Evolutionary conservation across 2,113 vertebrate genomes (phyloP).

Genomic region (Variabilichromis moorii): DNA sequence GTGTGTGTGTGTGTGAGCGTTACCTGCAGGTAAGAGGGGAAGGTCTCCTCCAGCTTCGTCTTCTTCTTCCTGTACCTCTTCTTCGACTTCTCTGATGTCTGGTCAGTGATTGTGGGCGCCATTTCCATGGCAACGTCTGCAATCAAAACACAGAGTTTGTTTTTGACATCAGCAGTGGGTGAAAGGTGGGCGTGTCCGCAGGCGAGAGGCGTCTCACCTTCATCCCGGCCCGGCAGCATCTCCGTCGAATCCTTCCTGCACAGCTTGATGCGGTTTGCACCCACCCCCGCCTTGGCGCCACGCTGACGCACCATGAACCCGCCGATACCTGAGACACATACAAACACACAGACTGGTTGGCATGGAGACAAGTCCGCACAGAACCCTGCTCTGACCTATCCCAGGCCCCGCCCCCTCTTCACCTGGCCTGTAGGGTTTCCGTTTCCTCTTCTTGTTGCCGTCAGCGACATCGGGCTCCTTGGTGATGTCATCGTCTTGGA

Average conservation of each 20-base stretch:
- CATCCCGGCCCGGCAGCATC: conserved; percentile 71
- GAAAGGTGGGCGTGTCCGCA: background rate
- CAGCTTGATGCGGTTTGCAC: conserved; percentile 82
- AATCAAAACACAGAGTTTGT: background rate
- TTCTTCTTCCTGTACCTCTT: conserved; percentile 97
- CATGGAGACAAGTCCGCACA: background rate
- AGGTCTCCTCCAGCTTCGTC: conserved; percentile 92
- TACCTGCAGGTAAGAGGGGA: conserved; percentile 95
- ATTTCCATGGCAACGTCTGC: conserved; percentile 77
- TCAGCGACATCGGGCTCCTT: conserved; percentile 77
- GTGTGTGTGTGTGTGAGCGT: accelerated
- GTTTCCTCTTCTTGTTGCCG: conserved; percentile 86
- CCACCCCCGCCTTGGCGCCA: conserved; percentile 83
- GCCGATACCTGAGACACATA: conserved; percentile 80
- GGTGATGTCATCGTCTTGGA: conserved; percentile 70
- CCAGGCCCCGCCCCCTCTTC: background rate
- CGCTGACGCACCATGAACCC: conserved; percentile 98
- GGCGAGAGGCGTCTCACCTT: conserved; percentile 66
- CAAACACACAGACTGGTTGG: background rate
- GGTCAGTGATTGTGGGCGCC: conserved; percentile 61
- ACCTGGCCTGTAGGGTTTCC: conserved; percentile 93
- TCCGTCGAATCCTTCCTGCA: conserved; percentile 82
- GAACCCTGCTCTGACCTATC: background rate
- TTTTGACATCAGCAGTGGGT: background rate
- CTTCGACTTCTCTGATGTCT: conserved; percentile 84